Conservation (phyloP, 2,797 vertebrate species). For the Rhadinocentrus ornatus region DNA sequence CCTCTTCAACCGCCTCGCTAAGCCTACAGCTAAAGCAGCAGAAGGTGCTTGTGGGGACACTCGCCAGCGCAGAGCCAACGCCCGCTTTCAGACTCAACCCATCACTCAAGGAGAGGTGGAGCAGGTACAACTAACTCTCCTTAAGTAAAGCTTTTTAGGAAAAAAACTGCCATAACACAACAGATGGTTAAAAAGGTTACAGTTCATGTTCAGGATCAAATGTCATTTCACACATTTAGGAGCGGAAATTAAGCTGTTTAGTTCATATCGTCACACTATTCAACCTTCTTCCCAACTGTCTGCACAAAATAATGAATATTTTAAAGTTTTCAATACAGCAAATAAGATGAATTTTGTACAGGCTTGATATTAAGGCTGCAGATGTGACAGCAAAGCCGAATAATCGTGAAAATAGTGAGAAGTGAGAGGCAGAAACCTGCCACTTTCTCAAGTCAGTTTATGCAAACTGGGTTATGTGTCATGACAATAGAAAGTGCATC, state of each 20-base stretch:
- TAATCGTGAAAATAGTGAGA: background rate
- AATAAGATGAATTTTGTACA: background rate
- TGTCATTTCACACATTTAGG: background rate
- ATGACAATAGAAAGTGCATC: too few relatives aligned
- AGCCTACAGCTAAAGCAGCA: conserved; percentile 64
- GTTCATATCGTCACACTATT: background rate
- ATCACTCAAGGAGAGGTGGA: conserved; percentile 95
- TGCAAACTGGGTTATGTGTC: too few relatives aligned
- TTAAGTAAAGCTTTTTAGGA: fast-evolving
- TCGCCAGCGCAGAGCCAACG: conserved; percentile 88
- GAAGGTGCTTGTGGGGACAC: conserved; percentile 79
- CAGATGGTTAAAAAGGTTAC: background rate
- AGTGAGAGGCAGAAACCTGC: background rate
- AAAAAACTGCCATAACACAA: background rate
- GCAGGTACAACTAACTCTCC: conserved; percentile 81
- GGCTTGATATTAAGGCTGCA: background rate
- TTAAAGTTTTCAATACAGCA: background rate
- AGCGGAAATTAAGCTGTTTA: background rate
- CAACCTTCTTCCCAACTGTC: background rate
- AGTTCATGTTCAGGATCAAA: background rate
- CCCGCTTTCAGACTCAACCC: conserved; percentile 96
- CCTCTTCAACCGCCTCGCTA: conserved; percentile 93
- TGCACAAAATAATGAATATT: background rate
- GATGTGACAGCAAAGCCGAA: background rate
- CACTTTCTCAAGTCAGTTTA: background rate